Evolutionary conservation across 2,888 invertebrate genomes (phyloP).

Genomic region (Electrophaes corylata): DNA sequence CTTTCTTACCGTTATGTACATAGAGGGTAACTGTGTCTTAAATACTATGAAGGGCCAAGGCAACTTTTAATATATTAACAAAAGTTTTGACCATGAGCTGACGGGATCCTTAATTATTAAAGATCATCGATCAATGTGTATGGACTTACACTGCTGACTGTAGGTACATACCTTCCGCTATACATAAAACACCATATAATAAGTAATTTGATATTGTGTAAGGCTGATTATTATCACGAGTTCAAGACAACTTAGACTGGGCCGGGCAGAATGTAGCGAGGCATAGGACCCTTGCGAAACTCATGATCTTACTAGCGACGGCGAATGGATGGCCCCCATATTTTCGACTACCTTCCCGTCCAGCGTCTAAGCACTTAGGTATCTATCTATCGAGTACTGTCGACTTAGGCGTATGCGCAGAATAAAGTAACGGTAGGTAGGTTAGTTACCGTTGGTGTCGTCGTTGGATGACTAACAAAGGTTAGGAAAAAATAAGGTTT

Average conservation of each 20-base stretch:
- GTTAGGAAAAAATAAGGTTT: no score
- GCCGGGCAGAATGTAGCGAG: conserved; percentile 25
- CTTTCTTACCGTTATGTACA: no score
- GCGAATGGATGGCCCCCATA: conserved; percentile 51
- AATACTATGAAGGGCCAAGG: no score
- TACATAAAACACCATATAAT: conserved; percentile 23
- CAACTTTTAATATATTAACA: no score
- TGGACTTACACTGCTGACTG: no score
- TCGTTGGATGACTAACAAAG: no score
- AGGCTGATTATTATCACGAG: conserved; percentile 31
- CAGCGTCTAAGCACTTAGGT: not conserved
- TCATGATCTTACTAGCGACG: conserved; percentile 35
- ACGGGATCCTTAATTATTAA: no score
- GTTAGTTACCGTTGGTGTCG: no score
- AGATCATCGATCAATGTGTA: no score
- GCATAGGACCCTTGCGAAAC: conserved; percentile 47
- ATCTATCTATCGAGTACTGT: not conserved
- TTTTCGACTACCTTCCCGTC: conserved; percentile 4
- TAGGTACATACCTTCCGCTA: conserved; percentile 28
- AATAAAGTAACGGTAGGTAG: no score
- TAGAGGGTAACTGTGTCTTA: no score
- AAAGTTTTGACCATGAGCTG: no score
- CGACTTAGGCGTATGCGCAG: not conserved
- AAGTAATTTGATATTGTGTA: conserved; percentile 38
- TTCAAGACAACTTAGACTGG: conserved; percentile 29